Evolutionary conservation across 2,113 vertebrate species (phyloP).

Genomic region (Gavia stellata): DNA sequence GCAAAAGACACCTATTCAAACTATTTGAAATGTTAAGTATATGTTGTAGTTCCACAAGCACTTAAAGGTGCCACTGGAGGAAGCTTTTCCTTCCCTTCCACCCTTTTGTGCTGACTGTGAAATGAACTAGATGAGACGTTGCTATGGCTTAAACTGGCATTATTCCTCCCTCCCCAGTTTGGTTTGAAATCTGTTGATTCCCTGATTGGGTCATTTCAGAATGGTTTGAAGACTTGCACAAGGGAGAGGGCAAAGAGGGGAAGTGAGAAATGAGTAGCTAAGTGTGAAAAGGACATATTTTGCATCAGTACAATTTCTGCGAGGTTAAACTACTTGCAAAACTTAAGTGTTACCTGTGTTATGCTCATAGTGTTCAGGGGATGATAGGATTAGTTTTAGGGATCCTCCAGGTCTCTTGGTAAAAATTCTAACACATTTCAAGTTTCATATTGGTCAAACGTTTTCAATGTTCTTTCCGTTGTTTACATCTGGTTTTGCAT

Average conservation of each 20-base stretch:
- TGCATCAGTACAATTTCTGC: not conserved
- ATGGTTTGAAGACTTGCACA: not conserved
- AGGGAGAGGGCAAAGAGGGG: not conserved
- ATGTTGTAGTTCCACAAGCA: constrained; percentile 1
- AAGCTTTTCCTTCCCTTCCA: constrained; percentile 10
- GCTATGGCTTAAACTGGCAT: not conserved
- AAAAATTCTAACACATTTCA: not conserved
- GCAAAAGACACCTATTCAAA: constrained; percentile 43
- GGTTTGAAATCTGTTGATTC: not conserved
- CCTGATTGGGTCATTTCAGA: not conserved
- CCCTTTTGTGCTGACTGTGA: not conserved
- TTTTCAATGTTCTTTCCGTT: not conserved
- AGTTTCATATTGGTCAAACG: not conserved
- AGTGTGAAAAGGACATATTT: not conserved
- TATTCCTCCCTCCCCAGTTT: not conserved
- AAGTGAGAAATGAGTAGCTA: not conserved
- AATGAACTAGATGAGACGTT: not conserved
- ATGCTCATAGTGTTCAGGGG: not conserved
- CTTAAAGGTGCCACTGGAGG: constrained; percentile 18
- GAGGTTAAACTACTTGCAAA: not conserved
- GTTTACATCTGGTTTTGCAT: not conserved
- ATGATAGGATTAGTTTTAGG: not conserved
- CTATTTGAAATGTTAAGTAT: constrained; percentile 54
- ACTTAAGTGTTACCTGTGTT: not conserved
- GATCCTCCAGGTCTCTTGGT: not conserved